Conservation (phyloP, 2,888 invertebrate species). For the Trimorus sp. region DNA sequence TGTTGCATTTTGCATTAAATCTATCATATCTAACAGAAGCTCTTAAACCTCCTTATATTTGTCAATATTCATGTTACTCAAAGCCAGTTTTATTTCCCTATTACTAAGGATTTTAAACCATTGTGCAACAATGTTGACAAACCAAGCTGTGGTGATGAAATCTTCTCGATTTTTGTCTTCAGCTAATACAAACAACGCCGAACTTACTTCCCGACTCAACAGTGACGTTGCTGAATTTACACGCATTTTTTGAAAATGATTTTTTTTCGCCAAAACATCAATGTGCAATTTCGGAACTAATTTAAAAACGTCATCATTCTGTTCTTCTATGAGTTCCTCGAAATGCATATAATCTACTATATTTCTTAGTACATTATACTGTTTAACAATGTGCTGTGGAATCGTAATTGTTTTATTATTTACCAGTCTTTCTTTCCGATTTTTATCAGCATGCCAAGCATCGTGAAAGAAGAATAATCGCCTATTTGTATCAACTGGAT, state of each 20-base stretch:
- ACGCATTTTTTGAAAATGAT: slow-evolving; percentile 23
- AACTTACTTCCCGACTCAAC: slow-evolving; percentile 10
- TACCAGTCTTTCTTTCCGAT: not conserved
- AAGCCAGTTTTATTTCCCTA: too few relatives aligned
- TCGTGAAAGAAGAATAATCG: slow-evolving; percentile 46
- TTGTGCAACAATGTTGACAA: not conserved
- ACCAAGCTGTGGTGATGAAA: slow-evolving; percentile 11
- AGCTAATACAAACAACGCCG: slow-evolving; percentile 13
- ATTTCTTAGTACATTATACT: slow-evolving; percentile 64
- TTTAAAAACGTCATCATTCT: slow-evolving; percentile 5
- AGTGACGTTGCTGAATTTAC: slow-evolving; percentile 9
- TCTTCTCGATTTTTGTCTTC: not conserved
- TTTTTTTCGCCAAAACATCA: not conserved
- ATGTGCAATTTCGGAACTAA: slow-evolving; percentile 7
- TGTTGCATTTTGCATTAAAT: too few relatives aligned
- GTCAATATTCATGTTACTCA: too few relatives aligned
- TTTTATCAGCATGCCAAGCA: slow-evolving; percentile 12
- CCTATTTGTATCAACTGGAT: slow-evolving; percentile 62
- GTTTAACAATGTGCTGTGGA: not conserved
- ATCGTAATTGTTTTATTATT: too few relatives aligned
- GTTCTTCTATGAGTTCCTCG: slow-evolving; percentile 15
- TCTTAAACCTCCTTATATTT: too few relatives aligned
- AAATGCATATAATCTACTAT: slow-evolving; percentile 59
- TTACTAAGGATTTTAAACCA: slow-evolving; percentile 5
- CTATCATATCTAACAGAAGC: too few relatives aligned